Conservation (phyloP, 2,797 vertebrate genomes). For the Ptychadena robeensis region DNA sequence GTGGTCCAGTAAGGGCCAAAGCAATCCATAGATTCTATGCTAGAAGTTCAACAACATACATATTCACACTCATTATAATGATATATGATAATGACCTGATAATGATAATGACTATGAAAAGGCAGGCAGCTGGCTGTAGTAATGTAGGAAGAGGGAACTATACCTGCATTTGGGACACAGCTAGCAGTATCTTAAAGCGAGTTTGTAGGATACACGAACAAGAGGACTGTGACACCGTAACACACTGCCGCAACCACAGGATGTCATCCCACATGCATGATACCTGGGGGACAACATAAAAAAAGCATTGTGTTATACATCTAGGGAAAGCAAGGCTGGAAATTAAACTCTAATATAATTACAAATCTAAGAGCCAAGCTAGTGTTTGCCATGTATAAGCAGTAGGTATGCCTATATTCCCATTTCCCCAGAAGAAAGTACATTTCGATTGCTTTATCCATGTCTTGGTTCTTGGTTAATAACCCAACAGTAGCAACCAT, state of each 20-base stretch:
- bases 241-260: conserved; percentile 86
- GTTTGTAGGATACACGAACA: conserved; percentile 90
- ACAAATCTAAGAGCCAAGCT: neutral
- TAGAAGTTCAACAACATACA: too few species aligned
- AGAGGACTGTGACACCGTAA: conserved; percentile 83
- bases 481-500: too few species aligned
- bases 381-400: neutral
- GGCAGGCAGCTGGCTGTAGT: too few species aligned
- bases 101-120: too few species aligned
- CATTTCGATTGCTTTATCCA: neutral
- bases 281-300: conserved; percentile 71
- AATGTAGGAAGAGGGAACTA: neutral
- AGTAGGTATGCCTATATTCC: neutral
- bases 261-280: conserved; percentile 90
- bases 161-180: conserved; percentile 86
- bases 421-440: neutral
- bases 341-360: neutral
- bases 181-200: conserved; percentile 88
- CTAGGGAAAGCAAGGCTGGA: too few species aligned
- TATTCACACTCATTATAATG: too few species aligned
- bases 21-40: too few species aligned
- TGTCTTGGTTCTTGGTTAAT: too few species aligned
- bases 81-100: too few species aligned
- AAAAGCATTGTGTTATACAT: neutral
- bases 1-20: too few species aligned